These are phyloP conservation scores for Patiria miniata DNA, from an alignment of 35 echinoderm and acorn worm genomes.

Conservation along the genomic window DNA sequence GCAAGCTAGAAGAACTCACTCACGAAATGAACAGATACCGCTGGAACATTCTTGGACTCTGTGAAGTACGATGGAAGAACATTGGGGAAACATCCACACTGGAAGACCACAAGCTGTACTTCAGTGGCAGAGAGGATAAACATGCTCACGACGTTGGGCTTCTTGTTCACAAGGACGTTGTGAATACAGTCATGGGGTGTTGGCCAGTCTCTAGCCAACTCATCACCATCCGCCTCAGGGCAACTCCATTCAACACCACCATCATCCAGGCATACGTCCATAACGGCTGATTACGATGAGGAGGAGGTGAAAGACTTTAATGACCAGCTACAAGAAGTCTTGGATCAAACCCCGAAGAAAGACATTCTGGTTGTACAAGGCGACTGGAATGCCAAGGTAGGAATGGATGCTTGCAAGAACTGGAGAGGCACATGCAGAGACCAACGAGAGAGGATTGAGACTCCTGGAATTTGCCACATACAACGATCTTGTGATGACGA, in stretches of 20 bases:
- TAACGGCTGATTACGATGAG: slow-evolving; percentile 42
- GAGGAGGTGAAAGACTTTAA: slow-evolving; percentile 27
- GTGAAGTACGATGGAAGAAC: slow-evolving; percentile 45
- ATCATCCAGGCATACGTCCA: slow-evolving; percentile 6
- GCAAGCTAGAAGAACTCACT: slow-evolving; percentile 25
- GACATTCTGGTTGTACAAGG: slow-evolving; percentile 55
- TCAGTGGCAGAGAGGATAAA: slow-evolving; percentile 38
- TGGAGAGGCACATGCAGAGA: slow-evolving; percentile 42
- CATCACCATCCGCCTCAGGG: slow-evolving; percentile 33
- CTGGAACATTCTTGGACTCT: slow-evolving; percentile 39
- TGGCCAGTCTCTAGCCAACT: slow-evolving; percentile 22
- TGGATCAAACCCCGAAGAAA: not conserved
- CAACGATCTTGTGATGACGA: slow-evolving; percentile 19
- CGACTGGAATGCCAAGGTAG: slow-evolving; percentile 67
- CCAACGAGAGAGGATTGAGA: slow-evolving; percentile 1
- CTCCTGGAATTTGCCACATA: slow-evolving; percentile 7
- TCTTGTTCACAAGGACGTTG: slow-evolving; percentile 38
- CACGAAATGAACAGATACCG: slow-evolving; percentile 48
- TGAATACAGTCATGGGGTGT: slow-evolving; percentile 30
- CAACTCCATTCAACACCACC: slow-evolving; percentile 55
- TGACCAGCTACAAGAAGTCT: not conserved
- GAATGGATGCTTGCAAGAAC: slow-evolving; percentile 10
- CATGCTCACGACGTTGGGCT: slow-evolving; percentile 42
- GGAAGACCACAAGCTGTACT: slow-evolving; percentile 53
- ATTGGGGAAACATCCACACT: slow-evolving; percentile 5